A percentile compares a stretch with the other conserved stretches of the same genome.
These are phyloP conservation scores for Potorous gilbertii DNA, from an alignment of 2,797 vertebrate species.

Conservation along the genomic window DNA sequence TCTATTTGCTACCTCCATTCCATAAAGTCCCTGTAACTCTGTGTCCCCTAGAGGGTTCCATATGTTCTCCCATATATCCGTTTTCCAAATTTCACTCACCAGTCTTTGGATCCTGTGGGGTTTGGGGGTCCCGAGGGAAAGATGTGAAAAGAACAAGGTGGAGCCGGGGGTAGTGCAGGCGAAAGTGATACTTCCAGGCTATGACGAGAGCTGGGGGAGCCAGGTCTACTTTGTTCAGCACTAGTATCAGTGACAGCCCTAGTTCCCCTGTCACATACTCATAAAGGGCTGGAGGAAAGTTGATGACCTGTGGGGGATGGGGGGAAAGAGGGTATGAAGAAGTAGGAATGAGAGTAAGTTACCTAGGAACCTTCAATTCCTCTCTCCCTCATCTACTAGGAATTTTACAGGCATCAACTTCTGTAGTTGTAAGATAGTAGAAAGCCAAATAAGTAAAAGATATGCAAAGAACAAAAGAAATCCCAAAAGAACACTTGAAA, in stretches of 20 bases:
- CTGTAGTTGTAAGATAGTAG: not conserved
- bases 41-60: not conserved
- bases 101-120: constrained; percentile 68
- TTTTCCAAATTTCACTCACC: constrained; percentile 71
- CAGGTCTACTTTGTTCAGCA: constrained; percentile 95
- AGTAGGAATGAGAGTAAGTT: not conserved
- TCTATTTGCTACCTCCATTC: not conserved
- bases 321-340: not conserved
- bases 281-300: constrained; percentile 92
- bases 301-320: constrained; percentile 87
- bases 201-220: constrained; percentile 90
- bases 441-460: not conserved
- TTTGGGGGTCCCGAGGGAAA: constrained; percentile 87
- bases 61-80: not conserved
- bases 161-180: constrained; percentile 89
- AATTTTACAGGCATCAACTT: constrained; percentile 20
- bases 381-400: not conserved
- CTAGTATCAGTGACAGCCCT: constrained; percentile 90
- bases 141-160: constrained; percentile 93
- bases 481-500: not conserved
- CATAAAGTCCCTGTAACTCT: not conserved
- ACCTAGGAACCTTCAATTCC: not conserved
- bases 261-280: constrained; percentile 90
- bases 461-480: not conserved
- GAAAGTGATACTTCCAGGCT: constrained; percentile 95